Percentiles rank a stretch among this genome's conserved stretches.
These are phyloP conservation scores for Subacronicta megacephala DNA, from an alignment of 2,888 invertebrate genomes.

Conservation along the genomic window DNA sequence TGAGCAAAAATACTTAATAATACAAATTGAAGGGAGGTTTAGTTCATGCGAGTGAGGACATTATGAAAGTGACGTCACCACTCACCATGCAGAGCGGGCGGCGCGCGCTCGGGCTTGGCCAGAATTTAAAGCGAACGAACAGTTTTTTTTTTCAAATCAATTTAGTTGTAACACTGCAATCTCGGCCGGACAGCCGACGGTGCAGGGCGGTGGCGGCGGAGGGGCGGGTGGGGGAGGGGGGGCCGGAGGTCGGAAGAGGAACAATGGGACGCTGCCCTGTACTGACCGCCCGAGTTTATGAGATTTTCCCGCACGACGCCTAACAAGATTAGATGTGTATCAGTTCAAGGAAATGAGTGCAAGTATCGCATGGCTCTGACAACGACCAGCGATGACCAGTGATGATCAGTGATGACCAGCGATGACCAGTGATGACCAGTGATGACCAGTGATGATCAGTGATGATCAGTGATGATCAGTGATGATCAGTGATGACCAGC, in stretches of 20 bases:
- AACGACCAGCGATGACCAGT: too few relatives aligned
- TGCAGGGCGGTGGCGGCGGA: background rate
- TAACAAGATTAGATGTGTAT: background rate
- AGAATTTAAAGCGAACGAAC: conserved; percentile 1
- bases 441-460: too few relatives aligned
- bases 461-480: too few relatives aligned
- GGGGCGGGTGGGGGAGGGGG: background rate
- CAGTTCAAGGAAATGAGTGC: too few relatives aligned
- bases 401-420: too few relatives aligned
- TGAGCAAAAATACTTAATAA: too few relatives aligned
- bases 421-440: too few relatives aligned
- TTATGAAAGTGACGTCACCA: background rate
- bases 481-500: too few relatives aligned
- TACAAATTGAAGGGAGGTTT: too few relatives aligned
- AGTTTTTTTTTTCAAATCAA: conserved; percentile 46
- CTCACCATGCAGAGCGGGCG: too few relatives aligned
- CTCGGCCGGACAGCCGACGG: conserved; percentile 23
- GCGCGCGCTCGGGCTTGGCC: background rate
- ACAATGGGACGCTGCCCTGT: conserved; percentile 14
- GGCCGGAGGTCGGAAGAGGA: conserved; percentile 2
- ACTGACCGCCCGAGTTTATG: conserved; percentile 6
- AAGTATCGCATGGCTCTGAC: too few relatives aligned
- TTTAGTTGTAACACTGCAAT: conserved; percentile 53
- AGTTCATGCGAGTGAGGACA: too few relatives aligned
- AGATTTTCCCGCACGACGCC: conserved; percentile 2